A percentile compares a stretch with the other conserved stretches of the same genome.
These are phyloP conservation scores for Neria commutata DNA, from an alignment of 2,888 invertebrate species.

Conservation along the genomic window DNA sequence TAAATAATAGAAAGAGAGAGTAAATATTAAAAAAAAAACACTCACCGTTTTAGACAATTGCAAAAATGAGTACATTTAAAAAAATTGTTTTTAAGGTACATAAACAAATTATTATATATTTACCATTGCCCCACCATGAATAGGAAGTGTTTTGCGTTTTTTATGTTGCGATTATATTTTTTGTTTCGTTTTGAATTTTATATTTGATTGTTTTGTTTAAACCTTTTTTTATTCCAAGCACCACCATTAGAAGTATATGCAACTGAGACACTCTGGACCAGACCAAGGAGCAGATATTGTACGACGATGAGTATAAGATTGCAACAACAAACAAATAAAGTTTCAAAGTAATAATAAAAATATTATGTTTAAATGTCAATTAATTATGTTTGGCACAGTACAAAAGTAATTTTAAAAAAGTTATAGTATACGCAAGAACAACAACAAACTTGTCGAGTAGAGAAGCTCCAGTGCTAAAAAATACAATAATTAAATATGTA, in stretches of 20 bases:
- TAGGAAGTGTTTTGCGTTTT: slow-evolving; percentile 30
- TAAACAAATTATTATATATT: slow-evolving; percentile 46
- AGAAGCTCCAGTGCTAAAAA: slow-evolving; percentile 27
- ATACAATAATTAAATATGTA: too few species aligned
- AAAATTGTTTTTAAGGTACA: slow-evolving; percentile 22
- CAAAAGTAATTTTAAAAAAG: slow-evolving; percentile 16
- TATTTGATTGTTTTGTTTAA: slow-evolving; percentile 10
- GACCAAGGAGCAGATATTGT: too few species aligned
- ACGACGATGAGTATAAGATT: slow-evolving; percentile 4
- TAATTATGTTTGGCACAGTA: too few species aligned
- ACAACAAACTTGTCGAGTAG: slow-evolving; percentile 33
- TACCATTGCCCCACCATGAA: slow-evolving; percentile 59
- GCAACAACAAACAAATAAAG: slow-evolving; percentile 25
- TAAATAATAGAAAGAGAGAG: not conserved
- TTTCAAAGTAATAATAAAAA: too few species aligned
- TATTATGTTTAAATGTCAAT: too few species aligned
- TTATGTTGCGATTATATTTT: too few species aligned
- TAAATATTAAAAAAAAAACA: slow-evolving; percentile 44
- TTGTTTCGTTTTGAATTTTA: slow-evolving; percentile 15
- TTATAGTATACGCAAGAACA: slow-evolving; percentile 23
- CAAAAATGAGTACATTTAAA: too few species aligned
- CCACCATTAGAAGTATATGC: slow-evolving; percentile 48
- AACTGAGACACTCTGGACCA: slow-evolving; percentile 45
- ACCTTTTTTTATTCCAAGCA: slow-evolving; percentile 47
- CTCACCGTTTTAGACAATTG: slow-evolving; percentile 62